Percentiles rank a stretch among this genome's conserved stretches.
phyloP scores from a whole-genome alignment of 2,113 vertebrate species.

The Alexandromys fortis region DNA sequence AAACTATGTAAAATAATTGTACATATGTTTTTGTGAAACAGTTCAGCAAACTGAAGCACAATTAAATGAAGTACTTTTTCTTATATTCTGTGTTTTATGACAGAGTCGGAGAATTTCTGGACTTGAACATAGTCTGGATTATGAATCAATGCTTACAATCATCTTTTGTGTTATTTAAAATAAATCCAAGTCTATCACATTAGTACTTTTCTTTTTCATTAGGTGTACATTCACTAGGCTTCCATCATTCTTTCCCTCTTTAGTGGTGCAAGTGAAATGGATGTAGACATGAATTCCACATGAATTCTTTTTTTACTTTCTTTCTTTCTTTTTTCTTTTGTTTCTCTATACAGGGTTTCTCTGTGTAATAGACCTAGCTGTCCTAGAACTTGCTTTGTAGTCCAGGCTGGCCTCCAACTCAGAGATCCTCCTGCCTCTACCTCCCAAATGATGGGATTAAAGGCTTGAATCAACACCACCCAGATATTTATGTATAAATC shows the following conservation, averaged over 20 bases:
- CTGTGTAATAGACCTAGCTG: too few species aligned
- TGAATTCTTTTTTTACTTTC: neutral
- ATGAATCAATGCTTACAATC: neutral
- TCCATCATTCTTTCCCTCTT: neutral
- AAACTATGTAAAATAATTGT: neutral
- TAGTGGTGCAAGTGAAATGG: neutral
- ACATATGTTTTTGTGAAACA: neutral
- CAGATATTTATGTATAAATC: neutral
- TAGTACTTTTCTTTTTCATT: neutral
- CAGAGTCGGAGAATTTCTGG: neutral
- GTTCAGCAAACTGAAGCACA: neutral
- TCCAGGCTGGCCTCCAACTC: too few species aligned
- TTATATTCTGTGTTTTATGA: neutral
- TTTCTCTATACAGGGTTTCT: too few species aligned
- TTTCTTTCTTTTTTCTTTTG: too few species aligned
- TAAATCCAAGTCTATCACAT: neutral
- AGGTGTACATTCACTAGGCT: neutral
- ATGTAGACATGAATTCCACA: accelerated
- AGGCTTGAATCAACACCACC: too few species aligned
- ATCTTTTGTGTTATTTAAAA: neutral
- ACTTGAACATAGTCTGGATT: neutral
- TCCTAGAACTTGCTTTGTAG: too few species aligned
- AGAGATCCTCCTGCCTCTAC: too few species aligned
- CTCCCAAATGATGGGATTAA: too few species aligned
- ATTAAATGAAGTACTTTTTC: neutral